Evolutionary conservation across 2,113 vertebrate genomes (phyloP).

Genomic region (Apistogramma diplotaenia): DNA sequence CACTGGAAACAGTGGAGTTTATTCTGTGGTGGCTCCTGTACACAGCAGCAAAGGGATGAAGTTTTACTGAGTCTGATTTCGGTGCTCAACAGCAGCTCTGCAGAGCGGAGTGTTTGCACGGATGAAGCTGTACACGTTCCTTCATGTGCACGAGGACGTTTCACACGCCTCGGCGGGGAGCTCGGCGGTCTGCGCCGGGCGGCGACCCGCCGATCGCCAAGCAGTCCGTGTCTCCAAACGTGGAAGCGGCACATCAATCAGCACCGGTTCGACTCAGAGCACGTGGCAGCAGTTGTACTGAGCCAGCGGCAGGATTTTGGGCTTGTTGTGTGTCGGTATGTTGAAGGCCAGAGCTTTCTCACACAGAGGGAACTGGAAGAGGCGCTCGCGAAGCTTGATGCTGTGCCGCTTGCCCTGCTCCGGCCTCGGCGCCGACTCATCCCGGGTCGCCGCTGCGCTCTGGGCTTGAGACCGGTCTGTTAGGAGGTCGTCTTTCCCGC

Average conservation of each 20-base stretch:
- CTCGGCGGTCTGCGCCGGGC: not conserved
- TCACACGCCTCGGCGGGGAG: not conserved
- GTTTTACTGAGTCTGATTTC: not conserved
- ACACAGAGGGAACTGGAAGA: conserved; percentile 80
- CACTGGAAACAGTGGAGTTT: not conserved
- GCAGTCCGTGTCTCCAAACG: not conserved
- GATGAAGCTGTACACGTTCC: conserved; percentile 8
- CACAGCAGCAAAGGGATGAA: conserved; percentile 39
- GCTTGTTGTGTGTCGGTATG: conserved; percentile 80
- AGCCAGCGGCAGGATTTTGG: conserved; percentile 83
- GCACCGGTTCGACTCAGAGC: conserved; percentile 62
- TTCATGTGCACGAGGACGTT: not conserved
- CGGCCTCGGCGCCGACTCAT: conserved; percentile 49
- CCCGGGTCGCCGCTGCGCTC: conserved; percentile 22
- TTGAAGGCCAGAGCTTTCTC: conserved; percentile 82
- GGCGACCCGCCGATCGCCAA: not conserved
- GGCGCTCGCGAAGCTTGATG: conserved; percentile 76
- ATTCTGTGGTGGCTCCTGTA: conserved; percentile 14
- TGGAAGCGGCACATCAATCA: not conserved
- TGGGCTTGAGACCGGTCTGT: conserved; percentile 32
- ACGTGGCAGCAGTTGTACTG: conserved; percentile 92
- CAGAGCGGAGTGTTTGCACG: not conserved
- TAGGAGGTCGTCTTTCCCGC: conserved; percentile 27
- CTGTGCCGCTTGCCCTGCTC: conserved; percentile 79
- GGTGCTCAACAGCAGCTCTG: conserved; percentile 9